Evolutionary conservation across 2,113 vertebrate species (phyloP).

Genomic region (Aldabrachelys gigantea): DNA sequence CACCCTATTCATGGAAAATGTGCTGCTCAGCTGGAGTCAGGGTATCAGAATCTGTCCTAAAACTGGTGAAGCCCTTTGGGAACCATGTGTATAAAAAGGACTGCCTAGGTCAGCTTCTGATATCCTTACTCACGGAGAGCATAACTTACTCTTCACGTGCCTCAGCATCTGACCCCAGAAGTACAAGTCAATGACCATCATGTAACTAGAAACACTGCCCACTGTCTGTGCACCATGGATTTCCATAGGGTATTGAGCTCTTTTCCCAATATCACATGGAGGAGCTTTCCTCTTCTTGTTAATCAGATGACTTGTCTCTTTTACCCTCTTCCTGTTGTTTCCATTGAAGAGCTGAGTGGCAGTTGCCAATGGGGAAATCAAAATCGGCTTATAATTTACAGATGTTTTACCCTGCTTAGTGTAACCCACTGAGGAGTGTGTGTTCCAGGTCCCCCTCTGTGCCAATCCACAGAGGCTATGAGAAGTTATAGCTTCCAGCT

Average conservation of each 20-base stretch:
- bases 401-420: neutral
- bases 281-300: neutral
- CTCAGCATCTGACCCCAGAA: neutral
- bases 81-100: neutral
- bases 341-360: neutral
- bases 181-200: neutral
- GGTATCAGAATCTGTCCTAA: neutral
- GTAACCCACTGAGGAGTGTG: neutral
- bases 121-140: neutral
- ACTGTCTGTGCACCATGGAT: neutral
- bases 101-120: neutral
- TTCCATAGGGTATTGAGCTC: neutral
- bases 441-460: neutral
- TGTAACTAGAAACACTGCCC: neutral
- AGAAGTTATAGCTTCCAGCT: neutral
- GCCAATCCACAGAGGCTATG: neutral
- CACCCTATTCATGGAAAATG: neutral
- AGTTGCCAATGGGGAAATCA: neutral
- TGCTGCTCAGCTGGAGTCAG: neutral
- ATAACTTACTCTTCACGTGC: neutral
- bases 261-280: neutral
- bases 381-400: neutral
- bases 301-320: neutral
- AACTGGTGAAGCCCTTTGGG: no score
- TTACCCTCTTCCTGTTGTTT: neutral